Evolutionary conservation across 2,113 vertebrate species (phyloP).

Genomic region (Euleptes europaea): DNA sequence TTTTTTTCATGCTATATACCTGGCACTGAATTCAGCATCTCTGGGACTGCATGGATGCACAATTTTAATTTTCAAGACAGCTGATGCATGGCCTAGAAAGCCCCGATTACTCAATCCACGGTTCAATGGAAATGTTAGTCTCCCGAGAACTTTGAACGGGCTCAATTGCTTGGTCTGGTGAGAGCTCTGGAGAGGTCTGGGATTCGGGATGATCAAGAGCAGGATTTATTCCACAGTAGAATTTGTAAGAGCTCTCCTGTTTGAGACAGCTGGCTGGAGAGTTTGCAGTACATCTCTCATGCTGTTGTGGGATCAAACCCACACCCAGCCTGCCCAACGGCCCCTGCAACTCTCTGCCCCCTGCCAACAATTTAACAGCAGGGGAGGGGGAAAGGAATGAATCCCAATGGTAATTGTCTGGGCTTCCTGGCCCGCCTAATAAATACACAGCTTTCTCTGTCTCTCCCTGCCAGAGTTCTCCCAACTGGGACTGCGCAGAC

Average conservation of each 20-base stretch:
- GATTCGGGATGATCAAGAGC: not conserved
- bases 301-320: conserved; percentile 13
- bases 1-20: too few relatives aligned
- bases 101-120: too few relatives aligned
- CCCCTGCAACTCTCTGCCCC: not conserved
- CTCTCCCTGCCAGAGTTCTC: conserved; percentile 14
- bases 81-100: too few relatives aligned
- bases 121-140: not conserved
- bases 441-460: conserved; percentile 22
- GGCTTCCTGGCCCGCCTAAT: conserved; percentile 36
- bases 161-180: not conserved
- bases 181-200: not conserved
- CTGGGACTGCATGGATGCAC: too few relatives aligned
- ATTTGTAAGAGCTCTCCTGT: not conserved
- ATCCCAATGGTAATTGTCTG: conserved; percentile 42
- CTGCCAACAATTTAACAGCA: conserved; percentile 16
- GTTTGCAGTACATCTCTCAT: not conserved
- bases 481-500: conserved; percentile 52
- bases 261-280: not conserved
- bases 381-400: not conserved
- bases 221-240: not conserved
- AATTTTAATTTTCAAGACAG: too few relatives aligned
- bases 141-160: not conserved
- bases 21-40: too few relatives aligned
- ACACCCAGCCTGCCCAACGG: not conserved